Evolutionary conservation across 2,888 invertebrate species (phyloP), one percentile per base, ranked within the genome.

Genomic region (Schrankia costaestrigalis): DNA sequence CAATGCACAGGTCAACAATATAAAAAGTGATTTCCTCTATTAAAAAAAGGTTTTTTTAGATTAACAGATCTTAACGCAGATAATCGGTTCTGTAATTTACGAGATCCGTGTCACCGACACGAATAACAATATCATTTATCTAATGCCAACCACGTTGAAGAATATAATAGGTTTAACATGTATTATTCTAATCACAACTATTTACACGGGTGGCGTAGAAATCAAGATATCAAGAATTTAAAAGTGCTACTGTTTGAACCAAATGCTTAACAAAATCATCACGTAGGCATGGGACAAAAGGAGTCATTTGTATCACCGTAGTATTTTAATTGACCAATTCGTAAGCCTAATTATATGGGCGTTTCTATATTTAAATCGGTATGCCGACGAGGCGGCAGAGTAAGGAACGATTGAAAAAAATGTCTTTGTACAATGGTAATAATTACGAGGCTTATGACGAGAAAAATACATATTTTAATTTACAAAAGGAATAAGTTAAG

Each of bases 171-270:
- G 41, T 43, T 38, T 47, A 48, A 55, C 56, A 63, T 46, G 50
- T 63, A 55, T 64, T 74, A 84, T 83, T 79, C 78, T 68, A 76
- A 64, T 64, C 73, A 71, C 73, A 79, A 21, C n/a, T 67, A 70
- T 63, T 43, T 58, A 56, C 66, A 60, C 42, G 55, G 56, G 55
- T 62, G 51, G 80, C 72, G 84, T 84, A 75, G 72, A 72, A 82
- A 83, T 79, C 67, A 66, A 61, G 50, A 57, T 56, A 74, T 76
- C 73, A 77, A 53, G 48, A 50, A 35, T 53, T 53, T 49, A 54
- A 55, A 54, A 64, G 54, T 56, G 84, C 85, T 85, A 83, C 85
- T 65, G 85, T 82, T 64, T 56, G 59, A 54, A 52, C 58, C 41
- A 34, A 35, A 40, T 28, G 38, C 65, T 72, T 51, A 42, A 57